Evolutionary conservation across 2,888 invertebrate genomes (phyloP).

Genomic region (Arctia plantaginis): DNA sequence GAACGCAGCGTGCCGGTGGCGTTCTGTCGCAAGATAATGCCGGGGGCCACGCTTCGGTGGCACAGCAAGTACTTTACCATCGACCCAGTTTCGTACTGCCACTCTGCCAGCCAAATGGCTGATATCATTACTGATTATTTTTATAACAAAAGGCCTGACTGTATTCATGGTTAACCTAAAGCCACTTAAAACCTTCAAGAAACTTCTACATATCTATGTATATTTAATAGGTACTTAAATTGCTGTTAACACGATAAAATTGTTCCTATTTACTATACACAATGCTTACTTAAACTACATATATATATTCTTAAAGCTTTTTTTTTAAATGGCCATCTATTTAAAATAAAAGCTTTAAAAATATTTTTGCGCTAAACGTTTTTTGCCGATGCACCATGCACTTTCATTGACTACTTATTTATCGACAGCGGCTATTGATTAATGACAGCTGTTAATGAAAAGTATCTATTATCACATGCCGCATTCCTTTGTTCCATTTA

Average conservation of each 20-base stretch:
- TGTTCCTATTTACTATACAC: neutral
- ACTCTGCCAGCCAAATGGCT: conserved; percentile 46
- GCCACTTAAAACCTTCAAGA: neutral
- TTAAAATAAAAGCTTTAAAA: neutral
- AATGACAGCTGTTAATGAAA: neutral
- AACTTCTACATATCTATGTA: neutral
- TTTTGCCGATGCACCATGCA: neutral
- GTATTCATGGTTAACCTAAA: neutral
- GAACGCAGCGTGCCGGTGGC: conserved; percentile 61
- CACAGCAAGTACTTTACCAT: conserved; percentile 43
- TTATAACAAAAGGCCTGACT: conserved; percentile 15
- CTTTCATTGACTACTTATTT: neutral
- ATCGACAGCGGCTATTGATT: neutral
- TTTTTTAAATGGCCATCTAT: too few relatives aligned
- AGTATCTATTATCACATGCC: neutral
- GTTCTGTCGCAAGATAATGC: conserved; percentile 73
- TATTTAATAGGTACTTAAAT: too few relatives aligned
- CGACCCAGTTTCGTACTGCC: conserved; percentile 49
- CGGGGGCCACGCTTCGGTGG: conserved; percentile 46
- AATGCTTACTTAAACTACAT: too few relatives aligned
- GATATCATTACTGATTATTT: conserved; percentile 42
- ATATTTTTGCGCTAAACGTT: neutral
- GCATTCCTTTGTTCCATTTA: neutral
- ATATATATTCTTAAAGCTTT: neutral
- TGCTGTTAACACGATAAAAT: neutral